Conservation (phyloP, 2,797 vertebrate species). For the Notoglanidium macrostoma region DNA sequence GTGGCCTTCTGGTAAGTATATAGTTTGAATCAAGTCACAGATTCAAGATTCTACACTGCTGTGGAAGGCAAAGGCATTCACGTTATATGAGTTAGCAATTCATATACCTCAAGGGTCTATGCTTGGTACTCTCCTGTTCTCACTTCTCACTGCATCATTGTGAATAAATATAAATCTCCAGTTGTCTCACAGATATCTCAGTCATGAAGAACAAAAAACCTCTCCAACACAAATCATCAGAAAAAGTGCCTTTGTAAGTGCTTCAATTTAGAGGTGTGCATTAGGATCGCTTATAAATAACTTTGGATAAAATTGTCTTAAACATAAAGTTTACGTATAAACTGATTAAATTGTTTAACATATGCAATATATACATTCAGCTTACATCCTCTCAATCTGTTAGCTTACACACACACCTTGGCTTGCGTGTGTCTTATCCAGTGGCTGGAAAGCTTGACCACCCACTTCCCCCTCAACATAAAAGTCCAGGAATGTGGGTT, state of each 20-base stretch:
- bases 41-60: not conserved
- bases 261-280: not conserved
- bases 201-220: not conserved
- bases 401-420: no score
- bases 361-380: not conserved
- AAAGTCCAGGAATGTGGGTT: slow-evolving; percentile 44
- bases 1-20: not conserved
- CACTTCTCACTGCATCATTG: not conserved
- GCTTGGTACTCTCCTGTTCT: not conserved
- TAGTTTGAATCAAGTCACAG: not conserved
- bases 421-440: no score
- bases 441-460: slow-evolving; percentile 37
- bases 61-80: not conserved
- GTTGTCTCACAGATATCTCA: not conserved
- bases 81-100: not conserved
- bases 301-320: not conserved
- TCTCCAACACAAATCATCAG: not conserved
- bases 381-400: not conserved
- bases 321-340: not conserved
- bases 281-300: not conserved
- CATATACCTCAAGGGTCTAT: slow-evolving; percentile 1
- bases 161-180: not conserved
- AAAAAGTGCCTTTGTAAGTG: not conserved
- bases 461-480: slow-evolving; percentile 32
- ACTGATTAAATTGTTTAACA: not conserved